Evolutionary conservation across 1,140 invertebrate genomes (phyloP).

Genomic region (Geopemphigus sp.): DNA sequence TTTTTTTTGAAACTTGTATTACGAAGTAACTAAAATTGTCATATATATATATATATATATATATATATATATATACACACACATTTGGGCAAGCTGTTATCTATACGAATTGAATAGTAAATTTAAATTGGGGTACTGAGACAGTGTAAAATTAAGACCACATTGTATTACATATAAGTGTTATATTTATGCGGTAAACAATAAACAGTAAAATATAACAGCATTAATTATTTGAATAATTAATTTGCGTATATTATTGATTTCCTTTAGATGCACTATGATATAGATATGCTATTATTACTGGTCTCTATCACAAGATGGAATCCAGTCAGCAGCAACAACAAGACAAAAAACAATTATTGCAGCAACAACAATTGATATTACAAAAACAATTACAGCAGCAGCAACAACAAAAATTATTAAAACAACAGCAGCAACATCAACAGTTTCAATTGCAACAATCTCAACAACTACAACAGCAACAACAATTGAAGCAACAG

Average conservation of each 20-base stretch:
- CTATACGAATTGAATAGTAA: too few species aligned
- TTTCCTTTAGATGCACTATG: not conserved
- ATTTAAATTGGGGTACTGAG: too few species aligned
- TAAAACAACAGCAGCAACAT: not conserved
- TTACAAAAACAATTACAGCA: conserved; percentile 30
- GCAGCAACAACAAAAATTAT: not conserved
- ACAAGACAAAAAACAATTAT: not conserved
- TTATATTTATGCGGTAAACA: not conserved
- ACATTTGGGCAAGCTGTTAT: too few species aligned
- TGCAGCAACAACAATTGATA: not conserved
- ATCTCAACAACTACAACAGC: not conserved
- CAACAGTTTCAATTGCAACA: not conserved
- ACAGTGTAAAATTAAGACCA: too few species aligned
- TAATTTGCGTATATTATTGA: not conserved
- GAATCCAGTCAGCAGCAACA: not conserved
- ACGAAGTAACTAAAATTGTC: too few species aligned
- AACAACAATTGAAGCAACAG: not conserved
- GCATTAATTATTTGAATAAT: not conserved
- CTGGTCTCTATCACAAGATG: not conserved
- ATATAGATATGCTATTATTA: not conserved
- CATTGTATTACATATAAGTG: too few species aligned
- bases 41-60: too few species aligned
- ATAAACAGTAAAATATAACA: too few species aligned
- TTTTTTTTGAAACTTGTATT: too few species aligned
- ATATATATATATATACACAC: too few species aligned